These are phyloP conservation scores for Isichthys henryi DNA, from an alignment of 2,113 vertebrate species.

Conservation along the genomic window DNA sequence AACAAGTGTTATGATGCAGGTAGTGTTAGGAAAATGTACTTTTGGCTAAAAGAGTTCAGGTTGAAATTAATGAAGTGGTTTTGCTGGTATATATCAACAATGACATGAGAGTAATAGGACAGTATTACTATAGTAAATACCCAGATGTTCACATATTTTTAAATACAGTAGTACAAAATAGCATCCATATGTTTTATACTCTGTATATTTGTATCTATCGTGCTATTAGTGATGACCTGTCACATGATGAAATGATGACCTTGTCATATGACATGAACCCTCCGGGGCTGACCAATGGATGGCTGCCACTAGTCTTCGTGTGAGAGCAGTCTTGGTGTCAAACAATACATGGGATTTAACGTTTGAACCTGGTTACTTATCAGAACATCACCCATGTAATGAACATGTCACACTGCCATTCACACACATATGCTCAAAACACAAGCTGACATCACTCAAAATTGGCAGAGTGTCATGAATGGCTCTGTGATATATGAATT, in stretches of 20 bases:
- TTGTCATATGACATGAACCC: neutral
- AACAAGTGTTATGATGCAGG: neutral
- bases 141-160: neutral
- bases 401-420: neutral
- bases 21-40: neutral
- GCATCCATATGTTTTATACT: neutral
- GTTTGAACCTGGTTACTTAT: neutral
- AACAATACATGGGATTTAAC: neutral
- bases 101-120: neutral
- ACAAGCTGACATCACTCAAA: neutral
- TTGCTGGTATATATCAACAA: neutral
- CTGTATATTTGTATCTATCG: neutral
- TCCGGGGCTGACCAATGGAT: neutral
- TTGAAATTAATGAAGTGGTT: neutral
- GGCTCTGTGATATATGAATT: neutral
- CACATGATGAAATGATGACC: neutral
- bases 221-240: neutral
- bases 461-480: neutral
- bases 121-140: neutral
- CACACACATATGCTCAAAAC: neutral
- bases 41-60: neutral
- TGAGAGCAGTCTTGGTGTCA: neutral
- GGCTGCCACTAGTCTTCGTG: neutral
- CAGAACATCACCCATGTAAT: neutral
- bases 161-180: neutral